These are phyloP conservation scores for Aspiorhynchus laticeps DNA, from an alignment of 2,113 vertebrate species.

Conservation along the genomic window DNA sequence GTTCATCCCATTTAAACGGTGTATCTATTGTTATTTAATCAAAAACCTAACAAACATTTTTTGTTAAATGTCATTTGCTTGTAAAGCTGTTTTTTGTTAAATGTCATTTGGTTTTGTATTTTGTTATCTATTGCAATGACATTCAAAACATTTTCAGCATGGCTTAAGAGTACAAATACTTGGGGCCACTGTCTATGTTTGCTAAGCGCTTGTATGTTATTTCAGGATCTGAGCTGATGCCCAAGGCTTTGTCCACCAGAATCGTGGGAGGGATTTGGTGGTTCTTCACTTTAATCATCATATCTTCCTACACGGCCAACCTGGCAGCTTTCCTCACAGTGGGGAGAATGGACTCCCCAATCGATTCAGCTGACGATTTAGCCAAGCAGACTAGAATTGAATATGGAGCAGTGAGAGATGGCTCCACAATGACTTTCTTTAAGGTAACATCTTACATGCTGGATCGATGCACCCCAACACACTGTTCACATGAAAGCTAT, in stretches of 20 bases:
- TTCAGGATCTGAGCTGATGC: constrained; percentile 97
- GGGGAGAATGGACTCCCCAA: constrained; percentile 97
- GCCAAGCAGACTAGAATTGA: constrained; percentile 98
- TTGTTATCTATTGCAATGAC: constrained; percentile 7
- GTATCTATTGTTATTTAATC: not conserved
- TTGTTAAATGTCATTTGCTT: constrained; percentile 10
- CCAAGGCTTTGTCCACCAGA: constrained; percentile 97
- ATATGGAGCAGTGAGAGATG: constrained; percentile 94
- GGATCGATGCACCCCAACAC: not conserved
- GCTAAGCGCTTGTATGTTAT: constrained; percentile 48
- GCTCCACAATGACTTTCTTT: constrained; percentile 99
- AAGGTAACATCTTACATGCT: constrained; percentile 79
- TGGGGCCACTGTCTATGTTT: constrained; percentile 29
- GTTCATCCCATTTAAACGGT: not conserved
- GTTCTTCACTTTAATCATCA: constrained; percentile 99
- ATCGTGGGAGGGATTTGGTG: constrained; percentile 99
- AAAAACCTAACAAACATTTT: not conserved
- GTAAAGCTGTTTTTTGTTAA: not conserved
- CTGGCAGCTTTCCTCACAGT: constrained; percentile 97
- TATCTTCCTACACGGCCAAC: constrained; percentile 98
- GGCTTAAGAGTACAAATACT: not conserved
- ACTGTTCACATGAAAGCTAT: not conserved
- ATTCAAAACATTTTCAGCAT: not conserved
- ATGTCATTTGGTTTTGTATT: constrained; percentile 7
- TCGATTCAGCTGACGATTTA: constrained; percentile 94